A percentile compares a stretch with the other conserved stretches of the same genome.
These are phyloP conservation scores for Syngnathus acus DNA, from an alignment of 2,797 vertebrate species.

Conservation along the genomic window DNA sequence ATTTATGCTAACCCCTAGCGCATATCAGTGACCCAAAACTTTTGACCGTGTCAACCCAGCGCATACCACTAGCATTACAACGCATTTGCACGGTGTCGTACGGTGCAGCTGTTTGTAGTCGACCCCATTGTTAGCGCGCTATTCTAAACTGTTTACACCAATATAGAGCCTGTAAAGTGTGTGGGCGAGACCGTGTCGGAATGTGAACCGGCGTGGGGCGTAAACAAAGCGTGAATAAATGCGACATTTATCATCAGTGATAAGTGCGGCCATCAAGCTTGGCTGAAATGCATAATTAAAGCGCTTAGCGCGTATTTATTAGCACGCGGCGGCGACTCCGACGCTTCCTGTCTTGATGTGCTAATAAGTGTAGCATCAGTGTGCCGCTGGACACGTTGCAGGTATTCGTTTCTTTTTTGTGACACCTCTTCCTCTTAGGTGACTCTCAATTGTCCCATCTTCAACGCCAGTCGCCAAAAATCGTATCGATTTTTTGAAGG, in stretches of 20 bases:
- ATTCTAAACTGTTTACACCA: conserved; percentile 58
- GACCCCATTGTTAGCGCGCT: conserved; percentile 36
- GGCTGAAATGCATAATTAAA: conserved; percentile 47
- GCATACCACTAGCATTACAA: neutral
- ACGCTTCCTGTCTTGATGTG: conserved; percentile 26
- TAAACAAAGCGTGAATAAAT: conserved; percentile 51
- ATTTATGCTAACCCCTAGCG: neutral
- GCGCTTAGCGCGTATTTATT: conserved; percentile 36
- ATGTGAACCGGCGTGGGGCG: conserved; percentile 33
- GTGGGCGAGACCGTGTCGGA: conserved; percentile 36
- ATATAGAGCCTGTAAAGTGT: conserved; percentile 43
- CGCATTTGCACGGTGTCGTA: neutral
- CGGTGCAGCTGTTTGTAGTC: conserved; percentile 45
- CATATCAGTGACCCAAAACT: neutral
- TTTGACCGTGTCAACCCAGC: neutral
- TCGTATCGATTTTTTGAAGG: neutral
- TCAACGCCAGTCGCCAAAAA: neutral
- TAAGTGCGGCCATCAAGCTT: conserved; percentile 32
- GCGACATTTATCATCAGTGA: conserved; percentile 53
- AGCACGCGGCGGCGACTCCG: conserved; percentile 38
- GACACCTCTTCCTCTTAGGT: neutral
- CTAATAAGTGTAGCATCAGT: conserved; percentile 13
- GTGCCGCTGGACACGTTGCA: neutral
- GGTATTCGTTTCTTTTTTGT: neutral
- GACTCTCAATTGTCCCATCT: neutral